These are phyloP conservation scores for Thinocorus orbignyianus DNA, from an alignment of 2,113 vertebrate species.

Conservation along the genomic window DNA sequence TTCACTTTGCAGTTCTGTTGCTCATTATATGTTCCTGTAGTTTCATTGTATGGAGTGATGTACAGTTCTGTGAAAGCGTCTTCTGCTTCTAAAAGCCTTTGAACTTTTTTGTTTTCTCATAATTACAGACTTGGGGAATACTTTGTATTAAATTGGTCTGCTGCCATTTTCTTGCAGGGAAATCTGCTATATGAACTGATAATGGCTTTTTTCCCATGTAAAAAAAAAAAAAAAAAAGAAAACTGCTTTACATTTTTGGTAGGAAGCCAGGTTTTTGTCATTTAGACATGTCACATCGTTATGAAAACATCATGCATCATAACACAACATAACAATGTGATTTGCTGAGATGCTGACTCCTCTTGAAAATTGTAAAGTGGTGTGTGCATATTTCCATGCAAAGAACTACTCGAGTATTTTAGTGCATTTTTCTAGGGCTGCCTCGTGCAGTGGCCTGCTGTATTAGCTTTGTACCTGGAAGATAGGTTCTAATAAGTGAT, in stretches of 20 bases:
- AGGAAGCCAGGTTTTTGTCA: conserved; percentile 67
- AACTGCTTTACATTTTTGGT: conserved; percentile 63
- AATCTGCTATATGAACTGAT: conserved; percentile 39
- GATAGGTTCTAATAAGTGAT: not conserved
- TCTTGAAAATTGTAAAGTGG: not conserved
- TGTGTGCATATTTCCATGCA: not conserved
- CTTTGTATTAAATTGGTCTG: conserved; percentile 43
- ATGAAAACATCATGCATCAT: conserved; percentile 70
- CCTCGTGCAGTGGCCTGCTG: not conserved
- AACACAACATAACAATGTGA: conserved; percentile 60
- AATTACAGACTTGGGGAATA: conserved; percentile 27
- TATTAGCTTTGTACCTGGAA: not conserved
- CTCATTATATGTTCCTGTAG: not conserved
- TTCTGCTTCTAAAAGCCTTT: conserved; percentile 11
- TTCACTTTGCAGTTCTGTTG: not conserved
- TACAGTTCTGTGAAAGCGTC: conserved; percentile 26
- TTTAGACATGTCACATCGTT: conserved; percentile 59
- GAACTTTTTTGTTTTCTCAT: conserved; percentile 20
- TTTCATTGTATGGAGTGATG: not conserved
- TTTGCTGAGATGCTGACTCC: conserved; percentile 62
- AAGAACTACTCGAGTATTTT: not conserved
- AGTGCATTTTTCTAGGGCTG: not conserved
- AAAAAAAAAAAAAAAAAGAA: not conserved
- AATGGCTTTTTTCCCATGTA: not conserved
- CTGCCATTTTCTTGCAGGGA: conserved; percentile 35